phyloP scores from a whole-genome alignment of 2,888 invertebrate genomes.

The Parnassius smintheus region DNA sequence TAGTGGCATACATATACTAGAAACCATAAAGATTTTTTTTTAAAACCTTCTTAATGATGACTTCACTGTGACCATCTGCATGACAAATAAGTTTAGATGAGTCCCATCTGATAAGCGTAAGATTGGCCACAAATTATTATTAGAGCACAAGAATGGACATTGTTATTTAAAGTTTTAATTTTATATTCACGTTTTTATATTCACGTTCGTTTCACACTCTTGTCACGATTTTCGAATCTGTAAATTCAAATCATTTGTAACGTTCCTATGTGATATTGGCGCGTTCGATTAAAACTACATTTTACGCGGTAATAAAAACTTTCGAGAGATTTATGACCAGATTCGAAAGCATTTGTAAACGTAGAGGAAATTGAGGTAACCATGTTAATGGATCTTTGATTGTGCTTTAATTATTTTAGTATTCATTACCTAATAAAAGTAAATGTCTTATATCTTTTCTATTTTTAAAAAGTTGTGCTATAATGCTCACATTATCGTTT shows the following conservation, averaged over 20 bases:
- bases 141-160: neutral
- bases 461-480: no score
- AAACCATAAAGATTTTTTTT: no score
- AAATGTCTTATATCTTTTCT: no score
- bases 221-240: conserved; percentile 18
- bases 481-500: no score
- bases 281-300: conserved; percentile 1
- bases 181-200: conserved; percentile 1
- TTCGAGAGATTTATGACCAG: conserved; percentile 15
- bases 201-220: conserved; percentile 6
- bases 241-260: neutral
- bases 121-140: no score
- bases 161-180: conserved; percentile 17
- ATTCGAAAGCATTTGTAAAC: neutral
- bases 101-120: neutral
- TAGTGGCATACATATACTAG: no score
- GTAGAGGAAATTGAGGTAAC: neutral
- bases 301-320: conserved; percentile 9
- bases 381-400: neutral
- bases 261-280: conserved; percentile 2
- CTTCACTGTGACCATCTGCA: no score
- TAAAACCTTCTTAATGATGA: no score
- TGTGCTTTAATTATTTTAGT: no score
- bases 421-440: no score
- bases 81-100: no score